Conservation (phyloP, 2,888 invertebrate species). For the Ectemnius cavifrons region DNA sequence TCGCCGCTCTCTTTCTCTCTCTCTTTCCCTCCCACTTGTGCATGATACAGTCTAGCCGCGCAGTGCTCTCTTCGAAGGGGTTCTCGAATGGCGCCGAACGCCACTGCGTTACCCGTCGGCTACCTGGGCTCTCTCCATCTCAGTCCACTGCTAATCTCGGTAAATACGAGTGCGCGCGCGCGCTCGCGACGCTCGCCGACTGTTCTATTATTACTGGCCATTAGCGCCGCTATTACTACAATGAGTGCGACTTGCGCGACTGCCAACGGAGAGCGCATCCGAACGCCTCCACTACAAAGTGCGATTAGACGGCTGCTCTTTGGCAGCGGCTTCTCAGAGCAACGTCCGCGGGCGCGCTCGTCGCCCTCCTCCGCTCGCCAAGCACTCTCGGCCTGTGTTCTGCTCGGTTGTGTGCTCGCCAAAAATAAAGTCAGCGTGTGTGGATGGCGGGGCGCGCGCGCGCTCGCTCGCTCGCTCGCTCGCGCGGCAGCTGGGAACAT, state of each 20-base stretch:
- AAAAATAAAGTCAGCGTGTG: conserved; percentile 48
- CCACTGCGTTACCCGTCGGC: background rate
- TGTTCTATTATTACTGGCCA: conserved; percentile 21
- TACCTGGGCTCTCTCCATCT: too few relatives aligned
- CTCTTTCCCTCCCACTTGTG: conserved; percentile 12
- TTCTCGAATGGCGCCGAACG: conserved; percentile 36
- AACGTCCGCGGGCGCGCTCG: background rate
- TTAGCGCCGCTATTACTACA: conserved; percentile 8
- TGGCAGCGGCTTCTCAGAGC: background rate
- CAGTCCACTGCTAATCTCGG: conserved; percentile 45
- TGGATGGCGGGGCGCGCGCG: background rate
- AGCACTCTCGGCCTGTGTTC: background rate
- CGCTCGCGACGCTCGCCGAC: conserved; percentile 2
- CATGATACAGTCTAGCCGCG: conserved; percentile 42
- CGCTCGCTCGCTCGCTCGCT: background rate
- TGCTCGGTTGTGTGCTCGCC: conserved; percentile 10
- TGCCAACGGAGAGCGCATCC: background rate
- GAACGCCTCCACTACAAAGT: too few relatives aligned
- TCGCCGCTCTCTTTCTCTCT: conserved; percentile 6
- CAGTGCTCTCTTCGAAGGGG: conserved; percentile 45
- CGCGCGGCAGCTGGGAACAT: conserved; percentile 51
- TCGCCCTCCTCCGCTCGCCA: background rate
- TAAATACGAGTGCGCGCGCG: conserved; percentile 51
- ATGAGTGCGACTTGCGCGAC: background rate
- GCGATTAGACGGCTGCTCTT: background rate